Base-by-base conservation (phyloP, 2,888 invertebrate genomes). In the Chrysolina haemoptera region DNA sequence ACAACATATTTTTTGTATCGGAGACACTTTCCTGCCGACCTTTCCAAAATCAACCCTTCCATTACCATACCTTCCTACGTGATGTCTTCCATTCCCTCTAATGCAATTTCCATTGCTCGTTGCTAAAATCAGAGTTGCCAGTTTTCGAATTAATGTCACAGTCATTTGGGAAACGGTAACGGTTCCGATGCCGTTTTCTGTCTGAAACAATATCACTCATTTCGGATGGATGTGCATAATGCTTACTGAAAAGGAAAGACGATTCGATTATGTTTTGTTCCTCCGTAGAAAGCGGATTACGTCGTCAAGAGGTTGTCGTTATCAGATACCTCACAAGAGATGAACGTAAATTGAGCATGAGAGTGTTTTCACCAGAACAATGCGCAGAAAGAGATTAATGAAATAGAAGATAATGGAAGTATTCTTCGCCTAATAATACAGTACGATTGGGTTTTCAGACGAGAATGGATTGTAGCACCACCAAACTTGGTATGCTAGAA, bases 121-220 rank as follows among this genome's bases (percentile, higher is more conserved):
- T 20, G 22, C 18, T 20, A 11, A 53, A 53, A 53, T 53, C 53
- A 53, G 53, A 18, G 53, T 53, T 53, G 53, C 53, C 12, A 53
- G 53, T 53, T 53, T 20, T 18, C 20, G 12, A 53, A 53, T 53
- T 53, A 53, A 53, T 20, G 53, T 12, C 53, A 12, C 53, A 53
- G 53, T 20, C 53, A 20, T 70, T 74, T 74, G 46, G 40, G 50
- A 62, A 65, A 53, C 48, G 48, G 66, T 68, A 68, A 72, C n/a
- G 12, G 69, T 66, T 64, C 63, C 68, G 66, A 73, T 76, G 63
- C 48, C 64, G 59, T 76, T 70, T 68, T 55, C 27, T 53, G 67
- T 67, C 69, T 73, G 67, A 70, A 75, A 70, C 70, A 72, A 72
- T 72, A 72, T 75, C 67, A 67, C 64, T 73, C 75, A 43, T 70